phyloP scores from a whole-genome alignment of 2,888 invertebrate species.

The Cyclophora punctaria region DNA sequence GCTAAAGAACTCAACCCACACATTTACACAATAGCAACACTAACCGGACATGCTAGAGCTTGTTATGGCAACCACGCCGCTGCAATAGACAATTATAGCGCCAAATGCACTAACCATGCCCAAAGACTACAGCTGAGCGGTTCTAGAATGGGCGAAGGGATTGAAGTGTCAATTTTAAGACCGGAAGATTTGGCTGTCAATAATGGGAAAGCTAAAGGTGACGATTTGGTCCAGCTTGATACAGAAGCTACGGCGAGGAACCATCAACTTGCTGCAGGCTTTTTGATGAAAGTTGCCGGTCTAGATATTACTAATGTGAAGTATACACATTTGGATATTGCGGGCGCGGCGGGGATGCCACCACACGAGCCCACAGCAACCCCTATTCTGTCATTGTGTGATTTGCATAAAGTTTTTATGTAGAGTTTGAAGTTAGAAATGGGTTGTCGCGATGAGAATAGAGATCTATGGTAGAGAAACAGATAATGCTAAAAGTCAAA shows the following conservation, averaged over 20 bases:
- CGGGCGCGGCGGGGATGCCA: conserved; percentile 80
- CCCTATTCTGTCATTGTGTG: conserved; percentile 79
- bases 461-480: too few relatives aligned
- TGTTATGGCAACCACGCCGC: conserved; percentile 82
- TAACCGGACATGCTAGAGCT: conserved; percentile 86
- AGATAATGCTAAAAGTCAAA: too few relatives aligned
- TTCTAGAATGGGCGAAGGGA: conserved; percentile 79
- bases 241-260: conserved; percentile 58
- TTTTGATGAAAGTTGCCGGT: conserved; percentile 86
- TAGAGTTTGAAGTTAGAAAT: conserved; percentile 9
- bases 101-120: conserved; percentile 74
- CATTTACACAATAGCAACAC: conserved; percentile 89
- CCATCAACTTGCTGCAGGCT: conserved; percentile 70
- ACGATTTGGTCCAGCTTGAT: conserved; percentile 79
- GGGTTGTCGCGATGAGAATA: too few relatives aligned
- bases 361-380: conserved; percentile 82
- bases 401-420: conserved; percentile 55
- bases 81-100: conserved; percentile 83
- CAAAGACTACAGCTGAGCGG: conserved; percentile 80
- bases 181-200: conserved; percentile 80
- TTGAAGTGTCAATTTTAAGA: conserved; percentile 84
- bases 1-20: conserved; percentile 83
- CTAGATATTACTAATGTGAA: conserved; percentile 86
- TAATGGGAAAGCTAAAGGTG: conserved; percentile 82
- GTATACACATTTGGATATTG: conserved; percentile 86